These are phyloP conservation scores for Dorcus hopei DNA, from an alignment of 2,888 invertebrate genomes.

Conservation along the genomic window DNA sequence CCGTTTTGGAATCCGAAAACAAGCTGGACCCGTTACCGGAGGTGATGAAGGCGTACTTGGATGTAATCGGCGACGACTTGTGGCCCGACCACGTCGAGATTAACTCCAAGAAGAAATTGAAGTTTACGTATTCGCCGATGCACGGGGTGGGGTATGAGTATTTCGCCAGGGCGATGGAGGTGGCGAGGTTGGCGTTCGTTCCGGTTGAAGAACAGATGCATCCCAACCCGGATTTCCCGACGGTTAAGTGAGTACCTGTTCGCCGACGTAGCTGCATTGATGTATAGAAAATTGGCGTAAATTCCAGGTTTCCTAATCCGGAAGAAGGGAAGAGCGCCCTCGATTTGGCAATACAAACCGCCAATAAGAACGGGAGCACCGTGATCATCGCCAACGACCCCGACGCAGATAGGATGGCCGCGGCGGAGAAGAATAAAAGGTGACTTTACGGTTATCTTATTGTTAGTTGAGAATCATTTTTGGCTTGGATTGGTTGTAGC, in stretches of 20 bases:
- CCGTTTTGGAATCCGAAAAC: slow-evolving; percentile 52
- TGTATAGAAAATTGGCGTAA: background rate
- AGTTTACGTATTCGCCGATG: slow-evolving; percentile 92
- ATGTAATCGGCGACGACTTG: slow-evolving; percentile 56
- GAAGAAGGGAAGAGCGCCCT: slow-evolving; percentile 80
- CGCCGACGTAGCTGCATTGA: background rate
- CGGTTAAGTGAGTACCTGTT: slow-evolving; percentile 61
- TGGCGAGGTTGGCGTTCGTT: slow-evolving; percentile 69
- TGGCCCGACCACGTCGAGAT: slow-evolving; percentile 54
- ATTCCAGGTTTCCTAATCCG: slow-evolving; percentile 83
- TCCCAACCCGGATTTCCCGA: slow-evolving; percentile 95
- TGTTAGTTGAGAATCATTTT: too few species aligned
- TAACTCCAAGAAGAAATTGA: slow-evolving; percentile 57
- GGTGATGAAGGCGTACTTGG: slow-evolving; percentile 66
- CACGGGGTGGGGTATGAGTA: slow-evolving; percentile 93
- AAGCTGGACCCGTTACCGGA: slow-evolving; percentile 69
- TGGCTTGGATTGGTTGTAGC: slow-evolving; percentile 26
- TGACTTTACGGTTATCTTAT: slow-evolving; percentile 35
- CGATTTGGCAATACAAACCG: slow-evolving; percentile 67
- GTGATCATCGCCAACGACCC: slow-evolving; percentile 96
- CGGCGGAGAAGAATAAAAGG: slow-evolving; percentile 77
- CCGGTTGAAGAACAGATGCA: slow-evolving; percentile 73
- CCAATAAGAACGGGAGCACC: slow-evolving; percentile 63
- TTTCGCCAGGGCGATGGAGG: slow-evolving; percentile 70
- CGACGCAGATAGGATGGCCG: slow-evolving; percentile 93